A percentile compares a stretch with the other conserved stretches of the same genome.
phyloP scores from a whole-genome alignment of 2,888 invertebrate species.

The Chalcosyrphus nemorum region DNA sequence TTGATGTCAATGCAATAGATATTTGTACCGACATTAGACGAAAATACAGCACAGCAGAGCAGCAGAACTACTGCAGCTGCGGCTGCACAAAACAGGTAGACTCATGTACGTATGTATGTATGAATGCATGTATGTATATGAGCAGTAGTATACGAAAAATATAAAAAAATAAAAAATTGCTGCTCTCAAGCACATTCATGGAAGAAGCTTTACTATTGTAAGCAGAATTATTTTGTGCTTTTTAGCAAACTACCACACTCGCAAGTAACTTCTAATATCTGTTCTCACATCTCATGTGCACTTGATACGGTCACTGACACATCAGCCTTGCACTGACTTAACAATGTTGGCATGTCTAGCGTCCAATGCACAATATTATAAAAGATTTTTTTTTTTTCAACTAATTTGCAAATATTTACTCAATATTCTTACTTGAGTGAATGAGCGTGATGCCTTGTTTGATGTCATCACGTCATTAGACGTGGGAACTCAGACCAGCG shows the following conservation, averaged over 20 bases:
- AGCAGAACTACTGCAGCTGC: slow-evolving; percentile 44
- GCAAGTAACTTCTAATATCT: slow-evolving; percentile 32
- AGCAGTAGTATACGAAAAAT: too few relatives aligned
- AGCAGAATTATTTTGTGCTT: slow-evolving; percentile 23
- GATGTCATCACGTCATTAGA: slow-evolving; percentile 9
- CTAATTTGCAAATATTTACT: slow-evolving; percentile 39
- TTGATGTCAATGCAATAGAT: slow-evolving; percentile 70
- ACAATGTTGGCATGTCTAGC: slow-evolving; percentile 66
- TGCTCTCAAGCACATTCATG: not conserved
- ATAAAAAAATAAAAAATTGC: slow-evolving; percentile 1
- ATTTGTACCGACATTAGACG: slow-evolving; percentile 60
- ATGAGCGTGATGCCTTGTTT: not conserved
- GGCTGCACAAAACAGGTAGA: slow-evolving; percentile 51
- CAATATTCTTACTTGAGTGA: not conserved
- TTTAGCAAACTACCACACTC: slow-evolving; percentile 17
- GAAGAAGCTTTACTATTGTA: slow-evolving; percentile 65
- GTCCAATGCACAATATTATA: slow-evolving; percentile 55
- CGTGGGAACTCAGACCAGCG: not conserved
- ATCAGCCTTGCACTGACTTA: slow-evolving; percentile 76
- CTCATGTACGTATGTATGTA: not conserved
- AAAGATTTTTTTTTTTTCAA: slow-evolving; percentile 18
- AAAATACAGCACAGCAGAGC: slow-evolving; percentile 26
- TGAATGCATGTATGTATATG: not conserved
- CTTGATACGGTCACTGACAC: slow-evolving; percentile 78
- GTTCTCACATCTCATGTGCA: slow-evolving; percentile 72